Percentiles rank a stretch among this genome's conserved stretches.
Evolutionary conservation across 2,888 invertebrate genomes (phyloP).

Genomic region (Onthophagus sagittarius): DNA sequence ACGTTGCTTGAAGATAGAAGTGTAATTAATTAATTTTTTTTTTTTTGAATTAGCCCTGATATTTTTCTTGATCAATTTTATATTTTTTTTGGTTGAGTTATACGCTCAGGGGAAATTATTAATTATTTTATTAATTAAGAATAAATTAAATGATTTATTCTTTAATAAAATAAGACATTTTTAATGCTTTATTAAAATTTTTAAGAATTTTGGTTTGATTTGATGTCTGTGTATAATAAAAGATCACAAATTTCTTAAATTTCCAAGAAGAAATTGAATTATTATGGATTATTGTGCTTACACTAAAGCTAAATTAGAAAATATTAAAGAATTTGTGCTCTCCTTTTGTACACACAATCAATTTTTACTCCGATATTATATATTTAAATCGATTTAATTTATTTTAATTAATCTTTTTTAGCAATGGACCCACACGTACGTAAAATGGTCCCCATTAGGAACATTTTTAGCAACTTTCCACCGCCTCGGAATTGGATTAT

Average conservation of each 20-base stretch:
- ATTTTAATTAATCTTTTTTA: constrained; percentile 43
- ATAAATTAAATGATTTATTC: too few relatives aligned
- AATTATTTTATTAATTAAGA: background rate
- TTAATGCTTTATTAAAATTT: too few relatives aligned
- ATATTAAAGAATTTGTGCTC: too few relatives aligned
- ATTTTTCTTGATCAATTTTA: constrained; percentile 1
- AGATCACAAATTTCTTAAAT: too few relatives aligned
- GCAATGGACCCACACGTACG: constrained; percentile 95
- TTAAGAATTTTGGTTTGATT: too few relatives aligned
- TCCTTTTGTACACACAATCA: too few relatives aligned
- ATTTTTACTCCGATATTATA: too few relatives aligned
- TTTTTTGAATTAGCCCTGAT: constrained; percentile 4
- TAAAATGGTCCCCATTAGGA: constrained; percentile 96
- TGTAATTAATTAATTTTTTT: constrained; percentile 48
- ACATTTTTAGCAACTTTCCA: constrained; percentile 97
- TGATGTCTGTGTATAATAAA: too few relatives aligned
- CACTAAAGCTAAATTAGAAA: too few relatives aligned
- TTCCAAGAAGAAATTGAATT: too few relatives aligned
- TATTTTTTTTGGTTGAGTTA: background rate
- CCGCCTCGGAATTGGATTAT: constrained; percentile 89
- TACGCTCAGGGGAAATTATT: constrained; percentile 8
- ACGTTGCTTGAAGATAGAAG: constrained; percentile 74
- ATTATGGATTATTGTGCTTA: too few relatives aligned
- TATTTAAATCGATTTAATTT: background rate
- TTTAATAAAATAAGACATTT: too few relatives aligned